Evolutionary conservation across 2,888 invertebrate genomes (phyloP), one percentile per base, ranked within the genome.

Genomic region (Apotomis turbidana): DNA sequence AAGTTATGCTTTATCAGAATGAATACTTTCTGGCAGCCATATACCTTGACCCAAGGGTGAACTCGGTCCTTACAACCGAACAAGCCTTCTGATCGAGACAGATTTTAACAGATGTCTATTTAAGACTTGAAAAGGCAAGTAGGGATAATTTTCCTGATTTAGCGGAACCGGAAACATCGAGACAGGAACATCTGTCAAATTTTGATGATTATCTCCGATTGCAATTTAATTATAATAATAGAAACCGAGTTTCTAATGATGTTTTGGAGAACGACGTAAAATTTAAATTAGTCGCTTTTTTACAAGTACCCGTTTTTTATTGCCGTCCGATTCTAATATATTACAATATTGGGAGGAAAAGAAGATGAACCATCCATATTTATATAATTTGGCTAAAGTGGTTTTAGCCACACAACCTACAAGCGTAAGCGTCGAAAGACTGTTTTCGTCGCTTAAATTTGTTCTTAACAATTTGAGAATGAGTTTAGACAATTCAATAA

Each of bases 371-470:
- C 6, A 57, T 36, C 57, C 36, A 4, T 9, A 36, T 36, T 36
- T 57, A 36, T 57, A 57, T 57, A 57, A 36, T 9, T 27, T 57
- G 36, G 57, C 57, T 10, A 57, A 57, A 36, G 57, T 57, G 10
- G 36, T 36, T 10, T 36, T 57, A 36, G 27, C 57, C 36, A 57
- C 36, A 57, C 57, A 27, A 10, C 27, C 57, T 1, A 57, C 57
- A 36, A 27, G 36, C 4, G 57, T 57, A 3, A 57, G 57, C 57
- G 57, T 57, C 3, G 57, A 57, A 27, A 57, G 57, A 10, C 36
- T 57, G 9, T 57, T 57, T 27, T 57, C 57, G 3, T 57, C 57
- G 9, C 9, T 57, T 15, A 57, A 57, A 36, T 57, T 57, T 36
- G 57, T 57, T 36, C 36, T 57, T 10, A 57, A 27, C 4, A 6